Percentiles rank a stretch among this genome's conserved stretches.
These are phyloP conservation scores for Gadopsis marmoratus DNA, from an alignment of 2,797 vertebrate species.

Conservation along the genomic window DNA sequence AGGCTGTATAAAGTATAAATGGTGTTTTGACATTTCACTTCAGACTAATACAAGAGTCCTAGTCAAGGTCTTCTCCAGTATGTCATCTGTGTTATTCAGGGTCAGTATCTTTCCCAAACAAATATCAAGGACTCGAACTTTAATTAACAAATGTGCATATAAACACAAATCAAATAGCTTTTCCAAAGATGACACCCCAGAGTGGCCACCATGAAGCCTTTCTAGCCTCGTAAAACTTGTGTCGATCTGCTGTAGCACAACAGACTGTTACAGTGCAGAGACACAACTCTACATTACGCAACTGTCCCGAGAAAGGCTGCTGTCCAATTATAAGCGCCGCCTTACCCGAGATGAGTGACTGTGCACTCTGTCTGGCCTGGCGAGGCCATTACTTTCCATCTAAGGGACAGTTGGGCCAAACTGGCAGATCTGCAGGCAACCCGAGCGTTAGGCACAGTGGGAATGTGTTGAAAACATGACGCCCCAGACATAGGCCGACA, in stretches of 20 bases:
- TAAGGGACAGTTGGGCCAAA: slow-evolving; percentile 60
- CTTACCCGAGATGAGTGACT: slow-evolving; percentile 47
- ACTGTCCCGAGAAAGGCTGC: slow-evolving; percentile 14
- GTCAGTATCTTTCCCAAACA: background rate
- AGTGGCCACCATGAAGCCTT: background rate
- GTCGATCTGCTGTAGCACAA: slow-evolving; percentile 11
- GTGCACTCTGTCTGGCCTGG: slow-evolving; percentile 26
- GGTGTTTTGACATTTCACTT: slow-evolving; percentile 11
- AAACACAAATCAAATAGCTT: slow-evolving; percentile 25
- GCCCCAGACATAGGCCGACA: slow-evolving; percentile 38
- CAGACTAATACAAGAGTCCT: background rate
- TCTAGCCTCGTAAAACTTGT: slow-evolving; percentile 10
- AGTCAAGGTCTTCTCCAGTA: slow-evolving; percentile 11
- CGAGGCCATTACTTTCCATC: slow-evolving; percentile 54
- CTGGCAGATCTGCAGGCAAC: slow-evolving; percentile 47
- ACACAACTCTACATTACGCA: slow-evolving; percentile 23
- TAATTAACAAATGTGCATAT: slow-evolving; percentile 11
- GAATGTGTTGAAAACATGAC: slow-evolving; percentile 57
- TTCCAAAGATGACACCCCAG: background rate
- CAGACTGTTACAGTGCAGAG: slow-evolving; percentile 7
- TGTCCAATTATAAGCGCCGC: slow-evolving; percentile 36
- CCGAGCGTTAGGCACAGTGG: slow-evolving; percentile 44
- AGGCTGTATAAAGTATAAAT: background rate
- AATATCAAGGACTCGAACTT: background rate
- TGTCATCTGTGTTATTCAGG: slow-evolving; percentile 10